Evolutionary conservation across 2,113 vertebrate genomes (phyloP), one percentile per base, ranked within the genome.

Genomic region (Poeciliopsis occidentalis): DNA sequence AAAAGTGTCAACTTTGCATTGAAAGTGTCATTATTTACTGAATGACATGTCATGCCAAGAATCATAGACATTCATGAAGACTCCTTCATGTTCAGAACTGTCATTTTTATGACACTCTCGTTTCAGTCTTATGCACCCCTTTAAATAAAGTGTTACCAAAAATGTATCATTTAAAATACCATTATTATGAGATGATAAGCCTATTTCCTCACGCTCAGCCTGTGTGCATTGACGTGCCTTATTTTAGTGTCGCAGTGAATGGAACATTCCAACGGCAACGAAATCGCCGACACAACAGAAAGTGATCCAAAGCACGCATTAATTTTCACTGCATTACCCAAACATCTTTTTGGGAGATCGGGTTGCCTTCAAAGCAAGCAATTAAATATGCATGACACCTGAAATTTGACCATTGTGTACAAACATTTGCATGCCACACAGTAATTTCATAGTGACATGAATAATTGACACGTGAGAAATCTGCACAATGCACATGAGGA

Each of bases 361-460:
- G 30, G 67, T 26, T 69, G 51, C 22, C 31, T 32, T 34, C 32
- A 8, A 37, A 31, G 27, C 24, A 37, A 31, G 27, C 24, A 17
- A 57, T 60, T 29, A 60, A 39, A 32, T 60, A 39, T n/a, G 15
- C 31, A n/a, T 17, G 26, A 8, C 19, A 22, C 44, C 30, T 71
- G 57, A 44, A 44, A 62, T 60, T 62, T 71, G n/a, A 44, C 34
- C 34, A 44, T 62, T 12, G 54, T 57, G 32, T 31, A 61, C 68
- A 69, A 34, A 69, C 51, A n/a, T 69, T 54, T 8, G 24, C 24
- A 60, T 70, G 24, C n/a, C 31, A 17, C 31, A 17, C 31, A 39
- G 24, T 74, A 62, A 82, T 84, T 62, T 84, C 64, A 81, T 67
- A 75, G 54, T 72, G 71, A 82, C 75, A 29, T 79, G n/a, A 24